Evolutionary conservation across 2,888 invertebrate genomes (phyloP).

Genomic region (Clusia tigrina): DNA sequence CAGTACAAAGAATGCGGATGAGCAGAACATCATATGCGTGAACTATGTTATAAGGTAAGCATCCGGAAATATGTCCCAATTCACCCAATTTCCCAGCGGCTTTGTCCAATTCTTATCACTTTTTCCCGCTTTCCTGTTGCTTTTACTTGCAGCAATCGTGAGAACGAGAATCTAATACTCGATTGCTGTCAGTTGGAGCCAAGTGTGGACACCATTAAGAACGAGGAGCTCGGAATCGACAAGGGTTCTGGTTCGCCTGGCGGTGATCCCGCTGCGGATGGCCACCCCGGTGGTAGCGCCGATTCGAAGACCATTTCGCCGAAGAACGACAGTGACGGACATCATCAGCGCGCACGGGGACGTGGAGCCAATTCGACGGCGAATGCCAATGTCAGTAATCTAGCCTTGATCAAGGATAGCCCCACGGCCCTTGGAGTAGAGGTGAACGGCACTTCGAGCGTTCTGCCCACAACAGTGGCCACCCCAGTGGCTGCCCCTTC

Average conservation of each 20-base stretch:
- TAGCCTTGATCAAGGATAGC: conserved; percentile 56
- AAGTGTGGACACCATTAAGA: conserved; percentile 76
- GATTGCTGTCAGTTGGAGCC: conserved; percentile 93
- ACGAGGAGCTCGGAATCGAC: conserved; percentile 76
- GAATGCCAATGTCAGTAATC: conserved; percentile 47
- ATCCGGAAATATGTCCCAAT: not conserved
- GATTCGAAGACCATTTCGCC: conserved; percentile 62
- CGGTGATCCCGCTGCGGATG: conserved; percentile 74
- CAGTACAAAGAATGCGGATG: conserved; percentile 94
- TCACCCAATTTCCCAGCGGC: not conserved
- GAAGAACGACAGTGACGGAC: conserved; percentile 61
- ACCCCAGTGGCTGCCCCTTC: conserved; percentile 35
- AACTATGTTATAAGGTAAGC: conserved; percentile 93
- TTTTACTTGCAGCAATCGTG: conserved; percentile 63
- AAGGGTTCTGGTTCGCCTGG: conserved; percentile 90
- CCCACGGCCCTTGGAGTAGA: conserved; percentile 49
- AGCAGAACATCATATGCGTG: conserved; percentile 96
- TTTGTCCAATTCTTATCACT: not conserved
- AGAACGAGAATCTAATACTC: conserved; percentile 90
- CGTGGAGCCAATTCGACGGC: conserved; percentile 54
- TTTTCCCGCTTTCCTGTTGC: not conserved
- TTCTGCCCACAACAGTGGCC: conserved; percentile 47
- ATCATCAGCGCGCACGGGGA: conserved; percentile 51
- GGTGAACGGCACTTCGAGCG: conserved; percentile 42
- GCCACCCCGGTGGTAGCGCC: conserved; percentile 47